Percentiles rank a stretch among this genome's conserved stretches.
phyloP scores from a whole-genome alignment of 2,113 vertebrate genomes.

The Lepisosteus osseus region DNA sequence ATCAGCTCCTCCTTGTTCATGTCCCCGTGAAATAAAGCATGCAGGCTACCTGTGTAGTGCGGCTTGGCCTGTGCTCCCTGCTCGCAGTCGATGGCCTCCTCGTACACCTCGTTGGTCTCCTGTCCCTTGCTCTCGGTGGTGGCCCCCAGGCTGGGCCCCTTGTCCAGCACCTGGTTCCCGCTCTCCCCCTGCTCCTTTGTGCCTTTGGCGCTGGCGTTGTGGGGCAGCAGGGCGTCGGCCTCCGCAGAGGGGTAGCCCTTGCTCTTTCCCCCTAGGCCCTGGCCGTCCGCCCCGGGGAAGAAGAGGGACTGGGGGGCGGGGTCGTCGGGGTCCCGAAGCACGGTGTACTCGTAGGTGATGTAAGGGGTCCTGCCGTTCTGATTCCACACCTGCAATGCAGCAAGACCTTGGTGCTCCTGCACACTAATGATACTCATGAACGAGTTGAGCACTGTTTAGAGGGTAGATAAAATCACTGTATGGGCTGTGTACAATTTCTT shows the following conservation, averaged over 20 bases:
- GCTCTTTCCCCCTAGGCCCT: conserved; percentile 55
- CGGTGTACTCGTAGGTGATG: conserved; percentile 92
- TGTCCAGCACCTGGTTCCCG: conserved; percentile 55
- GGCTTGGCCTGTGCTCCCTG: conserved; percentile 58
- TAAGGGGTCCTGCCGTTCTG: conserved; percentile 91
- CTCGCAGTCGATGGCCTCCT: conserved; percentile 74
- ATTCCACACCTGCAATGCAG: conserved; percentile 80
- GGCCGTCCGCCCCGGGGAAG: conserved; percentile 72
- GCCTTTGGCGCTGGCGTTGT: conserved; percentile 68
- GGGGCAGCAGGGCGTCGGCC: conserved; percentile 51
- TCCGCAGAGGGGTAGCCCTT: conserved; percentile 54
- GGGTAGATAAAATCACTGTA: too few relatives aligned
- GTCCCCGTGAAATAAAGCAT: conserved; percentile 31
- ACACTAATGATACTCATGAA: too few relatives aligned
- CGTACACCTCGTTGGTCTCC: conserved; percentile 91
- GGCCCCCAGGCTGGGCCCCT: conserved; percentile 42
- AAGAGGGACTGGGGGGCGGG: conserved; percentile 69
- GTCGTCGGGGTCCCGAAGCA: conserved; percentile 76
- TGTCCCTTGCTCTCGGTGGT: conserved; percentile 67
- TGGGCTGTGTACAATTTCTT: too few relatives aligned
- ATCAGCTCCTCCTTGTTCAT: conserved; percentile 36
- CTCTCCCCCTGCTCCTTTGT: conserved; percentile 52
- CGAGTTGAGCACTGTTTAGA: too few relatives aligned
- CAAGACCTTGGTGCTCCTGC: too few relatives aligned
- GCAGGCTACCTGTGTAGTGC: conserved; percentile 67